A percentile compares a stretch with the other conserved stretches of the same genome.
Conservation (phyloP, 2,797 vertebrate genomes). For the Salmo trutta region DNA sequence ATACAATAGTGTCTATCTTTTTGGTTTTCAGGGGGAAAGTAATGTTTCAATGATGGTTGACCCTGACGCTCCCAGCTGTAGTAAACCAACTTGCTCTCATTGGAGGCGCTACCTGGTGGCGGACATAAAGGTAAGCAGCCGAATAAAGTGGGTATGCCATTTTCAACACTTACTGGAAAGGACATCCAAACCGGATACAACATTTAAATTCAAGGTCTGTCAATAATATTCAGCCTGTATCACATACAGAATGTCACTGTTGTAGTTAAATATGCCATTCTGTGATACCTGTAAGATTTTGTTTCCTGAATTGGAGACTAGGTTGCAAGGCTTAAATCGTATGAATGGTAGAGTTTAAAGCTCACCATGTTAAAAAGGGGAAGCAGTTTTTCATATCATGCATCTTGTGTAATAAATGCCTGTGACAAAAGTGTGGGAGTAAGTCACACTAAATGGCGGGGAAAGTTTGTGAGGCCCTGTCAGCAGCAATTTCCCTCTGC, state of each 20-base stretch:
- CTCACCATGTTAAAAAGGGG: conserved; percentile 54
- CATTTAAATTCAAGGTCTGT: conserved; percentile 56
- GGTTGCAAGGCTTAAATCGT: conserved; percentile 66
- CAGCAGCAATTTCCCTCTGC: conserved; percentile 73
- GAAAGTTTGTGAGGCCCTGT: conserved; percentile 78
- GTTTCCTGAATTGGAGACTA: conserved; percentile 60
- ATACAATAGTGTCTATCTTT: conserved; percentile 12
- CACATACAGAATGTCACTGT: background rate
- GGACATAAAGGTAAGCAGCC: conserved; percentile 79
- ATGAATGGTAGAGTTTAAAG: conserved; percentile 67
- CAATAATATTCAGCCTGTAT: conserved; percentile 53
- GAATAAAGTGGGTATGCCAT: conserved; percentile 70
- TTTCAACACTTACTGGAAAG: background rate
- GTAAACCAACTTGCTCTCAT: conserved; percentile 63
- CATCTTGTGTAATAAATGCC: conserved; percentile 75
- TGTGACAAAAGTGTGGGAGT: conserved; percentile 81
- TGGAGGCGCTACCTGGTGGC: conserved; percentile 88
- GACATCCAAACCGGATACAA: background rate
- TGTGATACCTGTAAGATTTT: conserved; percentile 63
- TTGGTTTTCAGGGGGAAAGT: conserved; percentile 67
- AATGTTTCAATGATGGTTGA: conserved; percentile 83
- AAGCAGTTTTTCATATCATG: conserved; percentile 70
- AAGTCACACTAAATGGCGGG: conserved; percentile 78
- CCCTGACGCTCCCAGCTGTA: conserved; percentile 80
- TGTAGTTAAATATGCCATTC: background rate